Evolutionary conservation across 2,113 vertebrate genomes (phyloP).

Genomic region (Hyla sarda): DNA sequence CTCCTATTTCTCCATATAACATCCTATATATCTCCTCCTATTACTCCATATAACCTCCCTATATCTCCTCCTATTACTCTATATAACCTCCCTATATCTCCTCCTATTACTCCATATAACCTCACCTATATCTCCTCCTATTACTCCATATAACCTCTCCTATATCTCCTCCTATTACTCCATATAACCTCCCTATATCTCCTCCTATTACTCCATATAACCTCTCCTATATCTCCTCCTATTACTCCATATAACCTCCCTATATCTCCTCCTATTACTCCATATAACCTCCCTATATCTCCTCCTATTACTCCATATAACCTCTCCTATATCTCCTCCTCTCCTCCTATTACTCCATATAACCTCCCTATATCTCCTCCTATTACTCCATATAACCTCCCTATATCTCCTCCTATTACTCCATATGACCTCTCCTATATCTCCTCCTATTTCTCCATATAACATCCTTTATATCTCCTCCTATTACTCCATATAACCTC

Average conservation of each 20-base stretch:
- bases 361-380: too few relatives aligned
- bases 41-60: too few relatives aligned
- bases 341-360: neutral
- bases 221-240: neutral
- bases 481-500: neutral
- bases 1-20: too few relatives aligned
- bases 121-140: too few relatives aligned
- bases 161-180: conserved; percentile 17
- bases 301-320: neutral
- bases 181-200: neutral
- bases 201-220: neutral
- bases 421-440: neutral
- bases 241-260: too few relatives aligned
- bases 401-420: too few relatives aligned
- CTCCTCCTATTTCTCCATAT: neutral
- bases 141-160: neutral
- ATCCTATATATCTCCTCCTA: too few relatives aligned
- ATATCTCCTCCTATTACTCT: too few relatives aligned
- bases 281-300: neutral
- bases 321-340: neutral
- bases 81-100: too few relatives aligned
- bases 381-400: too few relatives aligned
- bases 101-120: too few relatives aligned
- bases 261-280: too few relatives aligned
- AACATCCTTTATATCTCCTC: neutral